Conservation (phyloP, 2,888 invertebrate species). For the Brenthis daphne region DNA sequence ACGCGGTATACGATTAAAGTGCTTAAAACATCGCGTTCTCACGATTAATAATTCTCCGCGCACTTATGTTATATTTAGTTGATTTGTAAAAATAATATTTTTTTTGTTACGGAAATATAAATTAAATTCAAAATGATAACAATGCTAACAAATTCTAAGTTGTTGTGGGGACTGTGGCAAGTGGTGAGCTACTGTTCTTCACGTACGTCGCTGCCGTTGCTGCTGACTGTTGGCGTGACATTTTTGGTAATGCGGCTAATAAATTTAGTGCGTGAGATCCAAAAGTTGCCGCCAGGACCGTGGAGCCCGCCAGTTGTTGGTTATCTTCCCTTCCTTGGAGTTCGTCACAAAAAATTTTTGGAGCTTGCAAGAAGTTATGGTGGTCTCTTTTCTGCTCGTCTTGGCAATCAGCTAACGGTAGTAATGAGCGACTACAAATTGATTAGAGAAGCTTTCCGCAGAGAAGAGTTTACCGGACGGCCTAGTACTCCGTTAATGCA, state of each 20-base stretch:
- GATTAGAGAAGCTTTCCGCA: constrained; percentile 92
- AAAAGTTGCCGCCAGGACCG: constrained; percentile 91
- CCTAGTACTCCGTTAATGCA: constrained; percentile 93
- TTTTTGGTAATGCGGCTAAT: constrained; percentile 76
- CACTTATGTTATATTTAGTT: constrained; percentile 65
- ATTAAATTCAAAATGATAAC: constrained; percentile 59
- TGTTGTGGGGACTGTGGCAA: constrained; percentile 80
- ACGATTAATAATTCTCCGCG: constrained; percentile 63
- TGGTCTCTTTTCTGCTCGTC: constrained; percentile 88
- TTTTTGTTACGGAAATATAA: constrained; percentile 48
- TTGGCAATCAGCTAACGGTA: constrained; percentile 92
- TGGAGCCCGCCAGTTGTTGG: constrained; percentile 93
- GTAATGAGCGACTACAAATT: constrained; percentile 93
- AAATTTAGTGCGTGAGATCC: constrained; percentile 67
- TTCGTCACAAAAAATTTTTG: constrained; percentile 89
- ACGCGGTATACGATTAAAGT: constrained; percentile 69
- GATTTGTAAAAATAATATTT: constrained; percentile 47
- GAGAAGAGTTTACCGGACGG: constrained; percentile 93
- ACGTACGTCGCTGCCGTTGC: constrained; percentile 65
- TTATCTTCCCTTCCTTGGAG: constrained; percentile 90
- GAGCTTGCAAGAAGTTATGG: constrained; percentile 91
- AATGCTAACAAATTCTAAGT: constrained; percentile 71
- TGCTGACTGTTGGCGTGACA: constrained; percentile 74
- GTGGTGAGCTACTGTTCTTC: constrained; percentile 71
- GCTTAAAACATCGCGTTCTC: constrained; percentile 59